These are phyloP conservation scores for Drosophila kokeensis DNA, from an alignment of 2,888 invertebrate genomes.

Conservation along the genomic window DNA sequence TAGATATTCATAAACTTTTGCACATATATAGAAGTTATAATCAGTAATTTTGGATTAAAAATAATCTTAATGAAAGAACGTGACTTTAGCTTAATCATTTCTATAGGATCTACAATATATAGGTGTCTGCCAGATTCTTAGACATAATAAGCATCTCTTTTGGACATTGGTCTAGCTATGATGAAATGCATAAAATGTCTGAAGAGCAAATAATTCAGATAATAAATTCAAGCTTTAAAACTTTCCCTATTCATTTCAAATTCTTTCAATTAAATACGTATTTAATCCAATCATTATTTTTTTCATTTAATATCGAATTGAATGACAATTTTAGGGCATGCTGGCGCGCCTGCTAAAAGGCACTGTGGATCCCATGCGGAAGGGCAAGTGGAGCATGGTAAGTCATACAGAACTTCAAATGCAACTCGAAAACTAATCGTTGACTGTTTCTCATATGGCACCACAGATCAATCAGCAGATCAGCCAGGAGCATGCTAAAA, in stretches of 20 bases:
- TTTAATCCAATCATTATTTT: not conserved
- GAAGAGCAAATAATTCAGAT: not conserved
- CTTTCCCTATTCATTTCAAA: not conserved
- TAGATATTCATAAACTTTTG: not conserved
- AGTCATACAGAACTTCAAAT: conserved; percentile 61
- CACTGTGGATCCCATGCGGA: conserved; percentile 92
- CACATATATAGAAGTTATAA: not conserved
- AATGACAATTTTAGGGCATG: conserved; percentile 88
- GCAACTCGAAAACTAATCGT: not conserved
- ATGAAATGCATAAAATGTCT: not conserved
- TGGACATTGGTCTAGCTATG: not conserved
- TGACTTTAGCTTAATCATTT: not conserved
- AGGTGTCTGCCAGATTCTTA: not conserved
- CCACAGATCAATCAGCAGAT: conserved; percentile 94
- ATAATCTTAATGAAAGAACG: not conserved
- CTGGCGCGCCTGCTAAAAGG: conserved; percentile 93
- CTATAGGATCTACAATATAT: not conserved
- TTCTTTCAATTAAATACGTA: not conserved
- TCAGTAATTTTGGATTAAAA: not conserved
- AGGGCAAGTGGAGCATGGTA: conserved; percentile 96
- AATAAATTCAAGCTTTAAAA: not conserved
- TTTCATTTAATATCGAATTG: not conserved
- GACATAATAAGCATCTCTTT: not conserved
- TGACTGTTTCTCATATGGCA: not conserved
- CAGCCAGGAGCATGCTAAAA: conserved; percentile 94